Conservation (phyloP, 2,888 invertebrate genomes). For the Monochamus alternatus region DNA sequence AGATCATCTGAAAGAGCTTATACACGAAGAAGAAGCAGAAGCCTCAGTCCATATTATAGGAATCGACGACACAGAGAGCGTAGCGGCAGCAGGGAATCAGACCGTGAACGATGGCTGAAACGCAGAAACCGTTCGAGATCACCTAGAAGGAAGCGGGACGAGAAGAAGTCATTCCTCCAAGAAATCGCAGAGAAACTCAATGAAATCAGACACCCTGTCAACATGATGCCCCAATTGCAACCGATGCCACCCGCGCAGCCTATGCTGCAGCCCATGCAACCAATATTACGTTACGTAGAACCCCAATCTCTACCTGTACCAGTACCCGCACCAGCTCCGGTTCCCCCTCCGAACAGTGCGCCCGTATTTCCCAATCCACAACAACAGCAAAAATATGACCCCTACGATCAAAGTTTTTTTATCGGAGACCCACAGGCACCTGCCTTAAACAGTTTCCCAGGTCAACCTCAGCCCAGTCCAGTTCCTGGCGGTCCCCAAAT, state of each 20-base stretch:
- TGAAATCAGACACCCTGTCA: constrained; percentile 45
- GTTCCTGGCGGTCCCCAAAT: not conserved
- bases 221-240: constrained; percentile 14
- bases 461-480: constrained; percentile 15
- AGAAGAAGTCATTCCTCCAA: constrained; percentile 65
- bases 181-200: constrained; percentile 66
- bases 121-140: constrained; percentile 44
- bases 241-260: constrained; percentile 20
- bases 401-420: constrained; percentile 66
- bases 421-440: constrained; percentile 55
- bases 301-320: constrained; percentile 5
- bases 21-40: constrained; percentile 37
- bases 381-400: constrained; percentile 46
- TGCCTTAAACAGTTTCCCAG: not conserved
- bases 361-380: constrained; percentile 30
- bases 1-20: constrained; percentile 33
- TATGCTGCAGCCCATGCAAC: not conserved
- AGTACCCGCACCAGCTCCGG: constrained; percentile 54
- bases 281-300: not conserved
- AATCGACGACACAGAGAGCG: constrained; percentile 25
- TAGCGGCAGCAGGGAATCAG: constrained; percentile 15
- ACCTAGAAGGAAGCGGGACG: constrained; percentile 45
- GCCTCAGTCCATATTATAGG: constrained; percentile 40
- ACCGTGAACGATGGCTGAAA: constrained; percentile 21
- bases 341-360: constrained; percentile 44